These are phyloP conservation scores for Andrena marginata DNA, from an alignment of 2,888 invertebrate genomes.

Conservation along the genomic window DNA sequence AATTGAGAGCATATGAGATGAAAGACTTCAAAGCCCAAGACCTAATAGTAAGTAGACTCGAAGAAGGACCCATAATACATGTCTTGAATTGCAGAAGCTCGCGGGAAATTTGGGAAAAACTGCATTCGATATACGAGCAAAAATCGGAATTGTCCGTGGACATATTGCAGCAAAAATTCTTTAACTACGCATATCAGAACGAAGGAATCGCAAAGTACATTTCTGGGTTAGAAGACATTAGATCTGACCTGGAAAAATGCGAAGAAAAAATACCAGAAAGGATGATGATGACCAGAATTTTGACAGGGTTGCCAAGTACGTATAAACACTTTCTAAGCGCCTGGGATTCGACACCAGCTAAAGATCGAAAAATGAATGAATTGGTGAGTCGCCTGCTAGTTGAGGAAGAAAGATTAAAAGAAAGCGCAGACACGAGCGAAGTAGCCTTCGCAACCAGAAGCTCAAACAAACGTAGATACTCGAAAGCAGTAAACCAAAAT, in stretches of 20 bases:
- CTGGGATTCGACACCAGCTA: neutral
- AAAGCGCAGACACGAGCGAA: neutral
- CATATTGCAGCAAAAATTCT: slow-evolving; percentile 2
- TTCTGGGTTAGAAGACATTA: neutral
- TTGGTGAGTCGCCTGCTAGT: neutral
- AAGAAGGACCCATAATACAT: neutral
- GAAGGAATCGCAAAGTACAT: neutral
- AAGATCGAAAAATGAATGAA: neutral
- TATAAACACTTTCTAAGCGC: slow-evolving; percentile 1
- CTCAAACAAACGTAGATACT: neutral
- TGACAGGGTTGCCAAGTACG: neutral
- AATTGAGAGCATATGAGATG: neutral
- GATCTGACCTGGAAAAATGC: neutral
- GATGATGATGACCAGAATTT: neutral
- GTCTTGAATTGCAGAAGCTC: neutral
- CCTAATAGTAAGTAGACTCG: slow-evolving; percentile 4
- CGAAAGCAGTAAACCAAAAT: neutral
- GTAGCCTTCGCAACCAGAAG: neutral
- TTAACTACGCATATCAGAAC: neutral
- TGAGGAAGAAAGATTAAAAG: slow-evolving; percentile 9
- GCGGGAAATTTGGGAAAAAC: slow-evolving; percentile 12
- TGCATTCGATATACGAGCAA: slow-evolving; percentile 1
- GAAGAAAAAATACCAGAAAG: neutral
- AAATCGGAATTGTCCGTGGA: neutral
- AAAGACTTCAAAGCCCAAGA: neutral